Base-by-base conservation (phyloP, 2,113 vertebrate species). In the Hippocampus comes region DNA sequence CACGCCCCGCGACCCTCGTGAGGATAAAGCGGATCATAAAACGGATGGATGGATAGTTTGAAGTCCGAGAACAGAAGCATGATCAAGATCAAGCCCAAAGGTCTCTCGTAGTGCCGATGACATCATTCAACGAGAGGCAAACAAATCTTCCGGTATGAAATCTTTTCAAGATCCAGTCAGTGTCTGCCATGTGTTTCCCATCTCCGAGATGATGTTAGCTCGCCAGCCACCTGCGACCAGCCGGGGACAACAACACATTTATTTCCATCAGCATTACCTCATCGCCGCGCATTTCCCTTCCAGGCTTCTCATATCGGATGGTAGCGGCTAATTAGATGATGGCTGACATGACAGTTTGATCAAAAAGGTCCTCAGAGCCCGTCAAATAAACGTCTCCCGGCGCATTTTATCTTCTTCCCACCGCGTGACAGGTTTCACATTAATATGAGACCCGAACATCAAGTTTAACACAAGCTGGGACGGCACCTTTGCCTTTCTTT, bases 251-350 rank as follows among this genome's bases (percentile, higher is more conserved):
- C 79, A 78, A 84, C 85, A 79, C 43, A 75, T 85, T 84, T 67
- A 71, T 87, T 84, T 78, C 78, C 17, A 79, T 82, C 74, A 51
- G 76, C 41, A 60, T 71, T 80, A 84, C 79, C 72, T 78, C 79
- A 79, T 70, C 72, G 2, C 9, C 73, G 20, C 70, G 51, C 61
- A 51, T 68, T 74, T 25, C 34, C 76, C 78, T 68, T 78, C 63
- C 77, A 3, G 38, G 34, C 38, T 68, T 25, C 12, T 53, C 14
- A 18, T 70, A 78, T 87, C 84, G 78, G 81, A 71, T 75, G 77
- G 70, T 9, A 57, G 56, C 27, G 25, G 46, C 51, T 86, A 86
- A 89, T 86, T 79, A 65, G 81, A 86, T 86, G 77, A 84, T 76
- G 69, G 78, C 60, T 82, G 83, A 81, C 84, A 81, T 49, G 51